Evolutionary conservation across 2,888 invertebrate genomes (phyloP).

Genomic region (Chymomyza amoena): DNA sequence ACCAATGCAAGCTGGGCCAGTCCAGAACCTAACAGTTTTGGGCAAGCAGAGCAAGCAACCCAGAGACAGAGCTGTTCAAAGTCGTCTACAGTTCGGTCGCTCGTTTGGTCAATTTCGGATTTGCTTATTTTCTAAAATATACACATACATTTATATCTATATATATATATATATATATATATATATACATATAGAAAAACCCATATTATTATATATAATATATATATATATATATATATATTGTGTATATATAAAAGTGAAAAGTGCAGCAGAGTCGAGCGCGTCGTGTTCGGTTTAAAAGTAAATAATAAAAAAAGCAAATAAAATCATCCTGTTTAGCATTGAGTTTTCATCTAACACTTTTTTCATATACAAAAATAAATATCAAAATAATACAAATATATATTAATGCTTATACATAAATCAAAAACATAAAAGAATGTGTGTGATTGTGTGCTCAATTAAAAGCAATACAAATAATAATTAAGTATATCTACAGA

Average conservation of each 20-base stretch:
- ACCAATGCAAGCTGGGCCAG: conserved; percentile 1
- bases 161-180: conserved; percentile 33
- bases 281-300: conserved; percentile 1
- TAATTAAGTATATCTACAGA: neutral
- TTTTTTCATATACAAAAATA: neutral
- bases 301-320: neutral
- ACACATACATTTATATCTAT: conserved; percentile 40
- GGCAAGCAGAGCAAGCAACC: conserved; percentile 38
- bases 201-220: conserved; percentile 67
- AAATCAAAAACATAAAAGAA: neutral
- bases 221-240: conserved; percentile 51
- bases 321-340: neutral
- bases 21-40: neutral
- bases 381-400: neutral
- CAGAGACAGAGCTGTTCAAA: conserved; percentile 67
- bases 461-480: neutral
- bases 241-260: conserved; percentile 39
- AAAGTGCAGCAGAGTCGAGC: conserved; percentile 29
- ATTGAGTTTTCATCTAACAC: neutral
- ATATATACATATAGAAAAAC: conserved; percentile 41
- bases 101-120: conserved; percentile 59
- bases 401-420: neutral
- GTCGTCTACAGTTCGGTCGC: conserved; percentile 69
- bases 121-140: conserved; percentile 72
- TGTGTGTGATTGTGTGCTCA: neutral